Evolutionary conservation across 2,797 vertebrate genomes (phyloP).

Genomic region (Ibycter americanus): DNA sequence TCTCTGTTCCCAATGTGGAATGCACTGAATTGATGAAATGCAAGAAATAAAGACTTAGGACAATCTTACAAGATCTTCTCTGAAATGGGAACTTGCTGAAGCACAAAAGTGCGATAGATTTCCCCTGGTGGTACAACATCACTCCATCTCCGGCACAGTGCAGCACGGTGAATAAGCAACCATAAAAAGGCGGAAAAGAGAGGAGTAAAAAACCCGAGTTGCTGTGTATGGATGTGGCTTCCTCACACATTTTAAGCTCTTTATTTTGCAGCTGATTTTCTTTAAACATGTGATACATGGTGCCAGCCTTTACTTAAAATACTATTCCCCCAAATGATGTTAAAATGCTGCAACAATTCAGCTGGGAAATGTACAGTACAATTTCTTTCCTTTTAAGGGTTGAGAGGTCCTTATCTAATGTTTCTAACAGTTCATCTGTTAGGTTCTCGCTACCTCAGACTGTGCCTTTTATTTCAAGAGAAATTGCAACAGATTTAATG

Average conservation of each 20-base stretch:
- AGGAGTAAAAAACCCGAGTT: not conserved
- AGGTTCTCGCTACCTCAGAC: conserved; percentile 18
- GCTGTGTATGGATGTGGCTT: not conserved
- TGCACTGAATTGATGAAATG: not conserved
- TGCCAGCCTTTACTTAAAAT: conserved; percentile 40
- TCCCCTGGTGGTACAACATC: not conserved
- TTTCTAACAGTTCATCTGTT: conserved; percentile 29
- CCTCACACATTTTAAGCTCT: not conserved
- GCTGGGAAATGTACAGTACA: conserved; percentile 22
- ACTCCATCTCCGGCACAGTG: not conserved
- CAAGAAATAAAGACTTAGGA: not conserved
- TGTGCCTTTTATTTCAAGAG: conserved; percentile 44
- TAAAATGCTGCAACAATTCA: conserved; percentile 41
- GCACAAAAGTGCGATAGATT: not conserved
- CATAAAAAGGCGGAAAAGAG: not conserved
- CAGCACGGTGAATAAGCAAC: not conserved
- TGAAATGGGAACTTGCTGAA: not conserved
- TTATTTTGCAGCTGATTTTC: conserved; percentile 4
- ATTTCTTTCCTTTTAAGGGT: conserved; percentile 41
- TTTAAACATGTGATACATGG: not conserved
- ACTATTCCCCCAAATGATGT: conserved; percentile 26
- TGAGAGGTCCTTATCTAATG: conserved; percentile 48
- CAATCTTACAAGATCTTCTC: not conserved
- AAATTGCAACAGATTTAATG: conserved; percentile 59
- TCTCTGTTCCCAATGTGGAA: not conserved